A percentile compares a stretch with the other conserved stretches of the same genome.
phyloP scores from a whole-genome alignment of 1,140 invertebrate genomes.

The Epicauta chinensis region DNA sequence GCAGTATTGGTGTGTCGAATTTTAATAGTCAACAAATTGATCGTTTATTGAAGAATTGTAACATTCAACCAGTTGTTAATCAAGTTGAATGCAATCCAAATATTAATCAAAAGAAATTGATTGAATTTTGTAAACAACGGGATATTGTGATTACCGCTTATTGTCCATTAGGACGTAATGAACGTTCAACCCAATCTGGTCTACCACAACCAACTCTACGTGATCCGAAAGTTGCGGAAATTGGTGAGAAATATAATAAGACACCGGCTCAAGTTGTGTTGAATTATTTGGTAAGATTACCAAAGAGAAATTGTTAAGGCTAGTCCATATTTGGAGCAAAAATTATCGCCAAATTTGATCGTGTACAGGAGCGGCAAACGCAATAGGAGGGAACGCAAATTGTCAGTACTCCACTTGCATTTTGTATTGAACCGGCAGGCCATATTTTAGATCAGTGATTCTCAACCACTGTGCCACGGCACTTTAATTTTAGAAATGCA shows the following conservation, averaged over 20 bases:
- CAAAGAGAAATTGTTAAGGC: too few species aligned
- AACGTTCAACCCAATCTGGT: constrained; percentile 55
- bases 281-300: constrained; percentile 32
- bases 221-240: constrained; percentile 48
- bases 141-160: constrained; percentile 72
- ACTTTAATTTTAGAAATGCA: too few species aligned
- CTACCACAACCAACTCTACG: constrained; percentile 56
- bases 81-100: constrained; percentile 87
- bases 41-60: constrained; percentile 58
- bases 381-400: too few species aligned
- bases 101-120: constrained; percentile 69
- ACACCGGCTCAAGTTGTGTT: constrained; percentile 31
- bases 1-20: constrained; percentile 84
- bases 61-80: constrained; percentile 69
- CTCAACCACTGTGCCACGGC: too few species aligned
- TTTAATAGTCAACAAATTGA: constrained; percentile 82
- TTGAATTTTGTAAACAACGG: constrained; percentile 62
- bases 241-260: constrained; percentile 32
- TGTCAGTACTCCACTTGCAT: too few species aligned
- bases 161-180: constrained; percentile 67
- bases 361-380: too few species aligned
- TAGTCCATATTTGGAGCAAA: too few species aligned
- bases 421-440: too few species aligned
- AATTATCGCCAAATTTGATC: too few species aligned
- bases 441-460: too few species aligned